Conservation (phyloP, 2,797 vertebrate genomes). For the Pseudochromis fuscus region DNA sequence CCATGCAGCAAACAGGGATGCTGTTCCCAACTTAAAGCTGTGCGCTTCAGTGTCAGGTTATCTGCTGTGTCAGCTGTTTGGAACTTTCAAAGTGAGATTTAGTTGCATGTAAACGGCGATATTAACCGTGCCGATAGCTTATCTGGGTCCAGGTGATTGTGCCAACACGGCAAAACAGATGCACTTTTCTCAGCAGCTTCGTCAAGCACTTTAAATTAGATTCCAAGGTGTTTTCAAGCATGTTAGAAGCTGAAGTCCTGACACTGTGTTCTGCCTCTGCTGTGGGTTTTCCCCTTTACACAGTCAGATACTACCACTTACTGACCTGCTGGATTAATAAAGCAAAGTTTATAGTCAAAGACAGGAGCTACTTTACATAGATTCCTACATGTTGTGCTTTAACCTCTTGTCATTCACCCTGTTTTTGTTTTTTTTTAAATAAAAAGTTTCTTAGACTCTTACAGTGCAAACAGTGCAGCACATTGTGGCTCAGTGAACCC, state of each 20-base stretch:
- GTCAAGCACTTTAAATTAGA: slow-evolving; percentile 7
- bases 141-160: slow-evolving; percentile 19
- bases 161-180: slow-evolving; percentile 14
- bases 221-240: not conserved
- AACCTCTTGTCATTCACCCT: not conserved
- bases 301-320: not conserved
- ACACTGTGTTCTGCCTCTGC: not conserved
- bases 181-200: slow-evolving; percentile 1
- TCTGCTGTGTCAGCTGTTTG: slow-evolving; percentile 74
- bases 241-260: slow-evolving; percentile 1
- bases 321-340: not conserved
- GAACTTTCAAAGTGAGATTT: slow-evolving; percentile 23
- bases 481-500: not conserved
- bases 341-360: not conserved
- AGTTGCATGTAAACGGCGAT: slow-evolving; percentile 18
- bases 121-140: not conserved
- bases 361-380: not conserved
- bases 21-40: slow-evolving; percentile 61
- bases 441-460: not conserved
- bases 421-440: no score
- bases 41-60: slow-evolving; percentile 48
- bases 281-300: not conserved
- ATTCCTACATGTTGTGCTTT: not conserved
- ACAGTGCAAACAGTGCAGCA: not conserved
- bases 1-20: slow-evolving; percentile 72